Evolutionary conservation across 2,888 invertebrate genomes (phyloP).

Genomic region (Drosophila hamatofila): DNA sequence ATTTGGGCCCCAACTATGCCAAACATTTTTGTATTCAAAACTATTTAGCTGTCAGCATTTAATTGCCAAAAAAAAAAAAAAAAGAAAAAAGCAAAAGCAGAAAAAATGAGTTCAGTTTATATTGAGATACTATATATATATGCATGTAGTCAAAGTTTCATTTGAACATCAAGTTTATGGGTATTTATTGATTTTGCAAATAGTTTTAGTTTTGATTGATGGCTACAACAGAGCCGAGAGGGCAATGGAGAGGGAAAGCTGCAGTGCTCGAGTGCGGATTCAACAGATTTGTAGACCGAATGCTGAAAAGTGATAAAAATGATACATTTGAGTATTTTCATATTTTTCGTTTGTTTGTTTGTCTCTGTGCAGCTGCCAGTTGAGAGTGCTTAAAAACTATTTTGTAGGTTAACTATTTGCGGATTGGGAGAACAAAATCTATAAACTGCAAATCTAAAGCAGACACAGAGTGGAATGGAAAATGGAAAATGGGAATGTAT

Average conservation of each 20-base stretch:
- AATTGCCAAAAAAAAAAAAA: constrained; percentile 34
- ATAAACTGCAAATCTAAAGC: neutral
- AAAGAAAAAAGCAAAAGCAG: neutral
- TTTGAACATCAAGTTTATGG: constrained; percentile 70
- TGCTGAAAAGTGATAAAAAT: constrained; percentile 42
- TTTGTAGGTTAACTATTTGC: constrained; percentile 12
- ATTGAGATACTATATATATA: constrained; percentile 31
- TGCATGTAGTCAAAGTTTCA: constrained; percentile 47
- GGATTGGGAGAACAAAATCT: neutral
- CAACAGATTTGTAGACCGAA: constrained; percentile 44
- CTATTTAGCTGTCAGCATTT: constrained; percentile 77
- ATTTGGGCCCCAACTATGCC: constrained; percentile 72
- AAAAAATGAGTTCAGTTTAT: constrained; percentile 39
- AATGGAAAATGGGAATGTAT: neutral
- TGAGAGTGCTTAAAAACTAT: constrained; percentile 24
- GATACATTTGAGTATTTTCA: constrained; percentile 18
- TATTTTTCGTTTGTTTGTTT: neutral
- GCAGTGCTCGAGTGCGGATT: constrained; percentile 28
- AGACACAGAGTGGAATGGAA: neutral
- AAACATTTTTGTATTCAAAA: constrained; percentile 77
- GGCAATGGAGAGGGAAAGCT: neutral
- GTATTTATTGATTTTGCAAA: constrained; percentile 78
- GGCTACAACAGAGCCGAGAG: constrained; percentile 26
- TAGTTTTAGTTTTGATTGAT: constrained; percentile 73
- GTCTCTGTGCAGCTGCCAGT: neutral